Conservation (phyloP, 2,888 invertebrate genomes). For the Xylocampa areola region DNA sequence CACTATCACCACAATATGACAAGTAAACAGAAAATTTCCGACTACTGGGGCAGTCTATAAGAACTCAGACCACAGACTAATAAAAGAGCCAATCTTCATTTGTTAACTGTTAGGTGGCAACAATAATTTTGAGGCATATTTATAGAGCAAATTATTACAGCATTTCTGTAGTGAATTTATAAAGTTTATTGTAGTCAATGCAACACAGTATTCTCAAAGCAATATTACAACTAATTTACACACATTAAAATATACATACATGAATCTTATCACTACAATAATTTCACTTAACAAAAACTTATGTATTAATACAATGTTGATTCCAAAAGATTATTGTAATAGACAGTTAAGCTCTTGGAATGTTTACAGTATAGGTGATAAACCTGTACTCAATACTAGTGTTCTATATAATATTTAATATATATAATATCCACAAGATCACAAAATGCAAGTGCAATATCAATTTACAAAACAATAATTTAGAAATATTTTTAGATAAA, state of each 20-base stretch:
- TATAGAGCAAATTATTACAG: conserved; percentile 33
- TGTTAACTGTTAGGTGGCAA: not conserved
- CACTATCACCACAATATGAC: too few species aligned
- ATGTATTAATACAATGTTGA: conserved; percentile 37
- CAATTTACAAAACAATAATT: conserved; percentile 39
- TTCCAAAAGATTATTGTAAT: conserved; percentile 54
- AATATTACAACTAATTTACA: conserved; percentile 58
- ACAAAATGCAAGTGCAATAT: conserved; percentile 47
- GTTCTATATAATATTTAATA: too few species aligned
- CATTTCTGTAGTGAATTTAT: conserved; percentile 57
- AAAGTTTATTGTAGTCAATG: conserved; percentile 59
- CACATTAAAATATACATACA: conserved; percentile 46
- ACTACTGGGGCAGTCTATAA: too few species aligned
- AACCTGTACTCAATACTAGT: conserved; percentile 31
- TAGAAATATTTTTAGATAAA: conserved; percentile 32
- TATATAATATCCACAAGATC: conserved; percentile 37
- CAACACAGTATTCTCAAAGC: conserved; percentile 55
- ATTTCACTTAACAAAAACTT: conserved; percentile 42
- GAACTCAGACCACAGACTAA: too few species aligned
- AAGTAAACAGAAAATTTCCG: too few species aligned
- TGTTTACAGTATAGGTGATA: conserved; percentile 55
- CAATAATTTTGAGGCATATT: not conserved
- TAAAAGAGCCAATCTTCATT: conserved; percentile 2
- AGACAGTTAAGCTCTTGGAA: conserved; percentile 65
- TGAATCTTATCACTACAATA: conserved; percentile 51